phyloP scores from a whole-genome alignment of 2,797 vertebrate genomes.

The Melanotaenia maccullochi region DNA sequence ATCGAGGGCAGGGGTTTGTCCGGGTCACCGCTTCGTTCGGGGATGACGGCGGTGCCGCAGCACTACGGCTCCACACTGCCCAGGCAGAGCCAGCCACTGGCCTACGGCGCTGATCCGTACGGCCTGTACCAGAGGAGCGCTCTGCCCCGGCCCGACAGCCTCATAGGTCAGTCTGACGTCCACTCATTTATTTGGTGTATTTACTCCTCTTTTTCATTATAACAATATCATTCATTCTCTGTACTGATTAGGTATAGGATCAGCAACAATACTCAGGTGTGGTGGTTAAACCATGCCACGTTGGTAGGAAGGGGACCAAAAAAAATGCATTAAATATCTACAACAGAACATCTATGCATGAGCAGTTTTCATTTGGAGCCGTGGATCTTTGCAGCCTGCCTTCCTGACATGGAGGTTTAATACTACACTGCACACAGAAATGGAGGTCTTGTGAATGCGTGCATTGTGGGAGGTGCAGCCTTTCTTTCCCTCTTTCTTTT shows the following conservation, averaged over 20 bases:
- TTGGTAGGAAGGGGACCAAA: no score
- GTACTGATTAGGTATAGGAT: no score
- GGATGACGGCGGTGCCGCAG: conserved; percentile 96
- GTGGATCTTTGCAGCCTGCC: background rate
- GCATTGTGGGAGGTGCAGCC: background rate
- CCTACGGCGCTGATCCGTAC: conserved; percentile 89
- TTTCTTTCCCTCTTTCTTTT: conserved; percentile 19
- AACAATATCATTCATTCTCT: no score
- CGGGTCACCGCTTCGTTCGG: conserved; percentile 88
- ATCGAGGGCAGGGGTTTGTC: conserved; percentile 83
- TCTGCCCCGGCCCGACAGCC: conserved; percentile 94
- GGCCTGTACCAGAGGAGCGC: conserved; percentile 95
- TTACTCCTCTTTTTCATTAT: no score
- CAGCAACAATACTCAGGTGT: no score
- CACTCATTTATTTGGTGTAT: no score
- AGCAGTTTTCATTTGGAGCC: background rate
- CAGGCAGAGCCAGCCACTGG: conserved; percentile 85
- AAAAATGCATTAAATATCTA: background rate
- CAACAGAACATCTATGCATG: background rate
- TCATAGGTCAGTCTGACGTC: conserved; percentile 88
- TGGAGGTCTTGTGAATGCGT: background rate
- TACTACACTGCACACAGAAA: background rate
- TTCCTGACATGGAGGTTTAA: background rate
- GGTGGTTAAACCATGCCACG: no score
- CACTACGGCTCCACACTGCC: conserved; percentile 90